Evolutionary conservation across 2,797 vertebrate genomes (phyloP).

Genomic region (Rallus crepitans): DNA sequence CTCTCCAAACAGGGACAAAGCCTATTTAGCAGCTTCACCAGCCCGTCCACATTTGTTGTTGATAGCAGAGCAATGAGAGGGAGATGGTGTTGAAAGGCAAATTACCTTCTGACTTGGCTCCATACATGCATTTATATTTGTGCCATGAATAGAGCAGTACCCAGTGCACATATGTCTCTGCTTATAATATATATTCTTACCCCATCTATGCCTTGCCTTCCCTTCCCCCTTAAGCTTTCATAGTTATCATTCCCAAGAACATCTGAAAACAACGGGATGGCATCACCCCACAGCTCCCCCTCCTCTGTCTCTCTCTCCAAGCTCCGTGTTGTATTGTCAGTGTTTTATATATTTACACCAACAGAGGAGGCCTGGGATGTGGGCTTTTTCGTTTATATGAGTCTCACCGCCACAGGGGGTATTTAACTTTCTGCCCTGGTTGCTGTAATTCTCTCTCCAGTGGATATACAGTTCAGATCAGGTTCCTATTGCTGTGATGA

Average conservation of each 20-base stretch:
- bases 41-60: not conserved
- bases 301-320: not conserved
- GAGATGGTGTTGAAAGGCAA: constrained; percentile 17
- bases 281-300: constrained; percentile 24
- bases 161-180: not conserved
- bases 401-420: constrained; percentile 75
- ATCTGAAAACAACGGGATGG: constrained; percentile 29
- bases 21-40: not conserved
- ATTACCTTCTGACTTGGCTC: not conserved
- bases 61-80: not conserved
- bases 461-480: constrained; percentile 78
- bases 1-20: not conserved
- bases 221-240: not conserved
- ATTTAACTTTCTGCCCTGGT: constrained; percentile 77
- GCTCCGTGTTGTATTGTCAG: constrained; percentile 16
- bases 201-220: not conserved
- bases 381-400: constrained; percentile 64
- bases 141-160: not conserved
- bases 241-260: not conserved
- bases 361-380: constrained; percentile 2
- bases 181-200: not conserved
- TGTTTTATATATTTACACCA: constrained; percentile 72
- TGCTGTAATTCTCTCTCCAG: constrained; percentile 81
- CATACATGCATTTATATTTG: not conserved
- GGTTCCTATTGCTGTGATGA: constrained; percentile 84